Base-by-base conservation (phyloP, 2,113 vertebrate genomes). In the Ascaphus truei region DNA sequence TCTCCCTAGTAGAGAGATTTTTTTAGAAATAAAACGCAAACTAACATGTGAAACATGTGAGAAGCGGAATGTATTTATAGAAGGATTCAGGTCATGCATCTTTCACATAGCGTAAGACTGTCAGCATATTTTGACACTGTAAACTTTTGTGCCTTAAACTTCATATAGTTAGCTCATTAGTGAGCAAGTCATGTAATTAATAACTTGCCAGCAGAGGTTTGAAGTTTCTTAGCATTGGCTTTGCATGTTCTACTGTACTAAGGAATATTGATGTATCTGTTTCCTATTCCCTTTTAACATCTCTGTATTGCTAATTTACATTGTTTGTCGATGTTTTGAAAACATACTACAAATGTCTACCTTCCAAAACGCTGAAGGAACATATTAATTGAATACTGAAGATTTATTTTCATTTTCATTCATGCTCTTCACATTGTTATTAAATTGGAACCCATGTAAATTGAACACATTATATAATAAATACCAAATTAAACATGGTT, bases 141-240 rank as follows among this genome's bases (percentile, higher is more conserved):
- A 81, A 78, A 72, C 11, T 66, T 76, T 82, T 83, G 61, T 73
- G 25, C 48, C 48, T 73, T 56, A 39, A 58, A 15, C 74, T 76
- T 75, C 73, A 80, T 78, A 75, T 72, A 75, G 77, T 73, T 76
- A 78, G 68, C 75, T 88, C 80, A 83, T 86, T 88, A 88, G 72
- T 56, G 75, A 85, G 73, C 72, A 82, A 69, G 62, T 78, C 79
- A 68, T 72, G 31, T 51, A 76, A 85, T 84, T 84, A 78, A 78
- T 86, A 82, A 75, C 39, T 75, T 80, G 75, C 76, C 57, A 60
- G 16, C 45, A 48, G 57, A 83, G 75, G 39, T 52, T 71, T 64
- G 37, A 59, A 75, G 36, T 74, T 80, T 79, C 76, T 82, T 83
- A 77, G 76, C 75, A 52, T 3, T 73, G 72, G 62, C 25, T 79